phyloP scores from a whole-genome alignment of 1,140 invertebrate species.

The Geopemphigus sp. region DNA sequence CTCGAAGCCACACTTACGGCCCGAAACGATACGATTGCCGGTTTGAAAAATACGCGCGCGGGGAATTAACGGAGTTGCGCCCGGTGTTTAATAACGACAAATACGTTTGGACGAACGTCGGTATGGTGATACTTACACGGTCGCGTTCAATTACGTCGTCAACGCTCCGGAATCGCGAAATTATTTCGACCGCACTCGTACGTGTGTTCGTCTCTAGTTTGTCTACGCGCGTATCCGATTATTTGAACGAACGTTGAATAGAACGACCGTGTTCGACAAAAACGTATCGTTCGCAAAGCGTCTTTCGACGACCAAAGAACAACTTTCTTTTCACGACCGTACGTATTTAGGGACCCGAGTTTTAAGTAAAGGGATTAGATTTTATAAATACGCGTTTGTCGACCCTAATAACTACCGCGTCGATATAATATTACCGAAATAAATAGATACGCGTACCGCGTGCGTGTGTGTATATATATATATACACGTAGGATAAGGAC shows the following conservation, averaged over 20 bases:
- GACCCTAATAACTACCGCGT: neutral
- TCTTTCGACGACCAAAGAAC: neutral
- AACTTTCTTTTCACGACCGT: neutral
- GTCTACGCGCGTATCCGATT: neutral
- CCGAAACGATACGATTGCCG: no score
- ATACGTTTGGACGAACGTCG: no score
- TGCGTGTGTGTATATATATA: no score
- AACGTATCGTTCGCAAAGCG: neutral
- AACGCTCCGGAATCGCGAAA: no score
- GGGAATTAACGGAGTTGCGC: no score
- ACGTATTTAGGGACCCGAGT: neutral
- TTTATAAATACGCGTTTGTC: neutral
- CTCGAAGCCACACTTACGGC: no score
- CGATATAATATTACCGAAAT: constrained; percentile 4
- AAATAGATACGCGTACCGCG: neutral
- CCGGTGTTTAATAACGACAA: no score
- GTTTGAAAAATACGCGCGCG: no score
- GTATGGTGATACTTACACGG: constrained; percentile 1
- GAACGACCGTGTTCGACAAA: neutral
- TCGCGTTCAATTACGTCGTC: neutral
- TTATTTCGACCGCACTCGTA: no score
- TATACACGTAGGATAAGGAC: neutral
- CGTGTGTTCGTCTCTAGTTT: no score
- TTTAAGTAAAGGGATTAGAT: constrained; percentile 9
- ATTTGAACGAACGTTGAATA: constrained; percentile 10